These are phyloP conservation scores for Gallinago nigripennis DNA, from an alignment of 2,797 vertebrate genomes.

Conservation along the genomic window DNA sequence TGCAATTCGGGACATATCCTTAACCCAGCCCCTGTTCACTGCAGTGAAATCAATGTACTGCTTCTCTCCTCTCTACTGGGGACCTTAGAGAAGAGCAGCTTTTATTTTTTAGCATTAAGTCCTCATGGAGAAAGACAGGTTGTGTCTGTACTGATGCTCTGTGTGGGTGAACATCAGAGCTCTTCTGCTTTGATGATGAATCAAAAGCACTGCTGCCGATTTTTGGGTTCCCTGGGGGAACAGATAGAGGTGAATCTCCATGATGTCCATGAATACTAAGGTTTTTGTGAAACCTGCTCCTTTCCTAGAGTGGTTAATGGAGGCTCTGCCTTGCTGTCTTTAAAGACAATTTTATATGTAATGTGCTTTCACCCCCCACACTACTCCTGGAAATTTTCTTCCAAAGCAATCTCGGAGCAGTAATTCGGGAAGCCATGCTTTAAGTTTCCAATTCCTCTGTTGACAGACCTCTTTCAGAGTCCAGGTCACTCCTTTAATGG, in stretches of 20 bases:
- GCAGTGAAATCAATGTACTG: not conserved
- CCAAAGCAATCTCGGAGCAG: slow-evolving; percentile 12
- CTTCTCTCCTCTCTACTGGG: not conserved
- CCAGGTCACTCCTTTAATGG: slow-evolving; percentile 9
- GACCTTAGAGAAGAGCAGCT: not conserved
- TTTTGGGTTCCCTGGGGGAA: not conserved
- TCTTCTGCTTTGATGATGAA: not conserved
- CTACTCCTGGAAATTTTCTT: slow-evolving; percentile 19
- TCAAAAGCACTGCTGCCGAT: not conserved
- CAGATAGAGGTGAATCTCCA: not conserved
- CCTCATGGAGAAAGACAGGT: not conserved
- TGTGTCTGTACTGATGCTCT: not conserved
- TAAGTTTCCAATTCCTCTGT: slow-evolving; percentile 8
- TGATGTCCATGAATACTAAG: not conserved
- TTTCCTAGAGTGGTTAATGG: not conserved
- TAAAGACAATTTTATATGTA: not conserved
- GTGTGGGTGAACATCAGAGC: not conserved
- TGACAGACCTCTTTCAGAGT: slow-evolving; percentile 8
- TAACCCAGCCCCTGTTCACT: not conserved
- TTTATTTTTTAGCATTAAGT: not conserved
- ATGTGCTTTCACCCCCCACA: not conserved
- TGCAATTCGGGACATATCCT: not conserved
- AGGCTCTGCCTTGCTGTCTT: not conserved
- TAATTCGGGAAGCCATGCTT: slow-evolving; percentile 30
- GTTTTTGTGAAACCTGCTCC: slow-evolving; percentile 3